These are phyloP conservation scores for rabbit (Oryctolagus cuniculus) DNA, from an alignment of 2,113 vertebrate genomes.

Conservation along the genomic window DNA sequence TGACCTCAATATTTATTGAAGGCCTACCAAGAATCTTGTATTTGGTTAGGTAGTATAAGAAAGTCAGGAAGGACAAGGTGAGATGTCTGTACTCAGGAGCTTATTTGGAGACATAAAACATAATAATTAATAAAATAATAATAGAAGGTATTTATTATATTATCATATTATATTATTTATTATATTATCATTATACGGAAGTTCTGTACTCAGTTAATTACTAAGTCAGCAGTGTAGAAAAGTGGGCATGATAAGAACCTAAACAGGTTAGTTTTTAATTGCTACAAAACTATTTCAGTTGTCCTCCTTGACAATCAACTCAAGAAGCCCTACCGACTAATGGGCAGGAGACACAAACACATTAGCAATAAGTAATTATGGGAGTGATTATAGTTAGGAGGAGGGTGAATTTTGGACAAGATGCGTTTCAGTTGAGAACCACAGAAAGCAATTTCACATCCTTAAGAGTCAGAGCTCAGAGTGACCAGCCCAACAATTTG, in stretches of 20 bases:
- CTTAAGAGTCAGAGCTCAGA: neutral
- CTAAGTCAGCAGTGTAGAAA: neutral
- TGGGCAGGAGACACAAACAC: neutral
- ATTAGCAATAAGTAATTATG: neutral
- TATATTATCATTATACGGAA: slow-evolving; percentile 21
- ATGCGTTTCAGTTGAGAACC: neutral
- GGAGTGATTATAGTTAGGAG: neutral
- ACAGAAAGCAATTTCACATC: neutral
- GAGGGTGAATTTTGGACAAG: neutral
- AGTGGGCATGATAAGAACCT: neutral
- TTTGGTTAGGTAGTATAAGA: neutral
- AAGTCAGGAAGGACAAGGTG: neutral
- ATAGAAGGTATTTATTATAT: too few species aligned
- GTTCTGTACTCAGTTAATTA: neutral
- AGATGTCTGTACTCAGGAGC: slow-evolving; percentile 2
- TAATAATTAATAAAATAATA: slow-evolving; percentile 25
- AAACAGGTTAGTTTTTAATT: neutral
- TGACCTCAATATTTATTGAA: neutral
- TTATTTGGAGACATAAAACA: slow-evolving; percentile 12
- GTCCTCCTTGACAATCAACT: neutral
- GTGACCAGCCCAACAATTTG: neutral
- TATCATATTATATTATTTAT: too few species aligned
- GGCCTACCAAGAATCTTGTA: neutral
- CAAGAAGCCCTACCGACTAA: neutral
- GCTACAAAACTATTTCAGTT: neutral